A percentile compares a stretch with the other conserved stretches of the same genome.
Evolutionary conservation across 1,140 invertebrate genomes (phyloP).

Genomic region (Diploscapter pachys): DNA sequence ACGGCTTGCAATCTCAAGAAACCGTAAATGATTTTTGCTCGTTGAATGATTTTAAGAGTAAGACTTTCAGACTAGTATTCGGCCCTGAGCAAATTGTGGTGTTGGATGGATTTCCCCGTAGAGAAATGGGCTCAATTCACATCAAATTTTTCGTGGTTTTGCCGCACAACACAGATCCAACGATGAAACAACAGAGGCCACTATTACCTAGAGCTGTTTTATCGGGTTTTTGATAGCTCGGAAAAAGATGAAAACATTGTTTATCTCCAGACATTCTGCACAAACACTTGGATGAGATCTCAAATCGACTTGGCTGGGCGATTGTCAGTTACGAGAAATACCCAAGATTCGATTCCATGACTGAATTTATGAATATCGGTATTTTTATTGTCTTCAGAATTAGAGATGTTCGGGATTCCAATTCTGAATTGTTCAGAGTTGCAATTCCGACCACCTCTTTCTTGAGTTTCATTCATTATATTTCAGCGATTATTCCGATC

Average conservation of each 20-base stretch:
- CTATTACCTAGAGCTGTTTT: conserved; percentile 24
- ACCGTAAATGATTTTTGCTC: conserved; percentile 26
- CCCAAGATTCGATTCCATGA: conserved; percentile 33
- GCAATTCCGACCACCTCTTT: no score
- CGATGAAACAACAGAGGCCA: conserved; percentile 33
- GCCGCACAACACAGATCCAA: conserved; percentile 24
- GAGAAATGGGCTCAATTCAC: conserved; percentile 31
- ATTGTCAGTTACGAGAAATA: conserved; percentile 37
- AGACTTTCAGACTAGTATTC: conserved; percentile 26
- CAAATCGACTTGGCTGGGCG: conserved; percentile 27
- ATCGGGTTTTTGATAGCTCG: conserved; percentile 13
- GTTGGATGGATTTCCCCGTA: conserved; percentile 34
- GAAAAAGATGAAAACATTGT: conserved; percentile 2
- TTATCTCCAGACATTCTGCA: conserved; percentile 27
- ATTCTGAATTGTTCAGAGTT: no score
- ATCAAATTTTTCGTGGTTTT: conserved; percentile 34
- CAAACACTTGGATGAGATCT: conserved; percentile 32
- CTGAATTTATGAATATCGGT: conserved; percentile 37
- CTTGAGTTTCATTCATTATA: no score
- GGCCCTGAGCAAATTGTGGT: conserved; percentile 31
- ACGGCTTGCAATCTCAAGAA: conserved; percentile 35
- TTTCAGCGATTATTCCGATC: conserved; percentile 28
- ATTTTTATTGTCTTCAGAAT: no score
- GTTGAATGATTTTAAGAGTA: background rate
- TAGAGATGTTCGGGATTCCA: no score